These are phyloP conservation scores for Drosophila littoralis DNA, from an alignment of 1,140 invertebrate genomes.

Conservation along the genomic window DNA sequence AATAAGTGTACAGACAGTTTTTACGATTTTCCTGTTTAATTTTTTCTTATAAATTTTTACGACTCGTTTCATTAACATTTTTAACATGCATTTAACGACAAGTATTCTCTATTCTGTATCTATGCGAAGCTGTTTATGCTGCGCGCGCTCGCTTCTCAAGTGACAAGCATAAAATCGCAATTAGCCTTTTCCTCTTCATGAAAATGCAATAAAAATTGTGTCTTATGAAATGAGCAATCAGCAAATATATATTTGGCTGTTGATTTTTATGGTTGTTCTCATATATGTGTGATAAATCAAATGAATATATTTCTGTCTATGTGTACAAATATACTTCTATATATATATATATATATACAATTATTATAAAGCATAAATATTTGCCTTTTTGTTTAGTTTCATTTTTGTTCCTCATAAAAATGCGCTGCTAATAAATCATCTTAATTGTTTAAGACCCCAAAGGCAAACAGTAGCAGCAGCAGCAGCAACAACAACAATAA, in stretches of 20 bases:
- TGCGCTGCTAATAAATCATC: conserved; percentile 75
- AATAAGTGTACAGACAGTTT: conserved; percentile 57
- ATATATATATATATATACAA: conserved; percentile 5
- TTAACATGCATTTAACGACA: conserved; percentile 61
- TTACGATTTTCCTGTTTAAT: conserved; percentile 80
- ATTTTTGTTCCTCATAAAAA: conserved; percentile 67
- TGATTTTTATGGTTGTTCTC: conserved; percentile 31
- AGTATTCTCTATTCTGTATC: conserved; percentile 36
- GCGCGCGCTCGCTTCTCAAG: conserved; percentile 17
- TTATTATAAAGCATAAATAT: conserved; percentile 68
- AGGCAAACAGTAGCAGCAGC: conserved; percentile 70
- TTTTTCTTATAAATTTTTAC: conserved; percentile 70
- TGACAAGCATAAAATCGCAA: conserved; percentile 76
- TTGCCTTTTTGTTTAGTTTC: conserved; percentile 53
- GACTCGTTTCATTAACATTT: conserved; percentile 78
- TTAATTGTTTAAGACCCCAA: conserved; percentile 76
- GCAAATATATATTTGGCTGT: conserved; percentile 33
- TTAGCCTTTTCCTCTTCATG: conserved; percentile 53
- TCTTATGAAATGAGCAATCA: conserved; percentile 62
- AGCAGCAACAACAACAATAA: conserved; percentile 13
- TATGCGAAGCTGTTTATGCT: conserved; percentile 55
- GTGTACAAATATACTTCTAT: conserved; percentile 22
- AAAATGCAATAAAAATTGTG: conserved; percentile 11
- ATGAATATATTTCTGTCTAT: conserved; percentile 39
- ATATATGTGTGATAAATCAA: conserved; percentile 64